Conservation (phyloP, 2,797 vertebrate species). For the Hemitrygon akajei region DNA sequence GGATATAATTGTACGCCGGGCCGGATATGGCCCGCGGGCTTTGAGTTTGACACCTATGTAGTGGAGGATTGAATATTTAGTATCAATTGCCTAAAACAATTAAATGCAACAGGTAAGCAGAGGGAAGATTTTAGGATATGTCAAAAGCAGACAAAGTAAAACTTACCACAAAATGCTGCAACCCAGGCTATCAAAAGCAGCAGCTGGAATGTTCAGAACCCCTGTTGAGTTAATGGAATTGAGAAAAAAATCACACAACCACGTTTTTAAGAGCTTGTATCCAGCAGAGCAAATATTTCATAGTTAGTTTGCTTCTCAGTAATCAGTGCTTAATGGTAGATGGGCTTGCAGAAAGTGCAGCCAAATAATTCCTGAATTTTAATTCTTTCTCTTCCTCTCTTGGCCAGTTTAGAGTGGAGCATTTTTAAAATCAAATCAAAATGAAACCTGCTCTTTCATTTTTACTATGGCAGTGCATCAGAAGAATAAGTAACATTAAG, state of each 20-base stretch:
- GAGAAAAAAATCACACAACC: not conserved
- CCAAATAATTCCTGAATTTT: not conserved
- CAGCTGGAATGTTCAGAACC: conserved; percentile 7
- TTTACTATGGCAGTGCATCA: too few species aligned
- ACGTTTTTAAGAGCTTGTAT: not conserved
- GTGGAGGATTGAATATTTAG: not conserved
- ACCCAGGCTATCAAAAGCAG: not conserved
- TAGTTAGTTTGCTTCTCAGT: conserved; percentile 19
- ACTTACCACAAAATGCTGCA: not conserved
- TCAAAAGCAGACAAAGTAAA: not conserved
- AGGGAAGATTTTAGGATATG: not conserved
- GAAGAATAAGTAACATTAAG: not conserved
- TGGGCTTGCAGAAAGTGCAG: not conserved
- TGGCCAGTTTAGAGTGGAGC: not conserved
- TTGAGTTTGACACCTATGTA: too few species aligned
- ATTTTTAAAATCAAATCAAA: not conserved
- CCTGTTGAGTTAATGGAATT: conserved; percentile 10
- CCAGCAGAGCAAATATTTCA: not conserved
- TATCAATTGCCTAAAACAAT: not conserved
- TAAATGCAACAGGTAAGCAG: not conserved
- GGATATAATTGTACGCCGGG: too few species aligned
- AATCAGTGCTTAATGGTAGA: not conserved
- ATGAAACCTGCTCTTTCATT: not conserved
- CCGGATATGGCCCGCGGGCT: too few species aligned
- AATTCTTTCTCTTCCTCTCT: not conserved